Conservation (phyloP, 2,113 vertebrate genomes). For the Sceloporus undulatus region DNA sequence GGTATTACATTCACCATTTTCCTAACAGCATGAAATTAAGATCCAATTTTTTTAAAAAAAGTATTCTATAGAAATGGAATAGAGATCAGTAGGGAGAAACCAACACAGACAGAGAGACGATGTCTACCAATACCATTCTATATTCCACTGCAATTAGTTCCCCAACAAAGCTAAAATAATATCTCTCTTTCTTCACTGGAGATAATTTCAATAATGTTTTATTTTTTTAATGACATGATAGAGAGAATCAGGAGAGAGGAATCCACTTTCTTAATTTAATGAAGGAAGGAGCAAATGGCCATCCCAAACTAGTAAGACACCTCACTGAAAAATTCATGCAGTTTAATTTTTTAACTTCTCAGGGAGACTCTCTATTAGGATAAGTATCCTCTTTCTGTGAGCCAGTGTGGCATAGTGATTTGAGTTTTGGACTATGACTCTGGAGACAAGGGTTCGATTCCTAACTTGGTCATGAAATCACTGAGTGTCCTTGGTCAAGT, state of each 20-base stretch:
- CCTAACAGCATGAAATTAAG: slow-evolving; percentile 31
- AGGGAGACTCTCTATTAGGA: slow-evolving; percentile 7
- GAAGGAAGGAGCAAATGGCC: slow-evolving; percentile 26
- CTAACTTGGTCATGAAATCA: too few species aligned
- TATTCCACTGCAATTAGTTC: slow-evolving; percentile 13
- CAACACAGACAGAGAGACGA: slow-evolving; percentile 22
- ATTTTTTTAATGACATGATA: slow-evolving; percentile 53
- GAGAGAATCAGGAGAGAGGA: slow-evolving; percentile 33
- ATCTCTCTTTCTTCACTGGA: slow-evolving; percentile 41
- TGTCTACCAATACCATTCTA: neutral
- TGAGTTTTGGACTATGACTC: too few species aligned
- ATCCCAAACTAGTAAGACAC: slow-evolving; percentile 16
- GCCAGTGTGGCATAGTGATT: too few species aligned
- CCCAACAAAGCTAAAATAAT: slow-evolving; percentile 5
- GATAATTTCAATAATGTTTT: slow-evolving; percentile 56
- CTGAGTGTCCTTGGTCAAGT: too few species aligned
- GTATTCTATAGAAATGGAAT: slow-evolving; percentile 38
- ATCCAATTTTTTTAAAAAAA: slow-evolving; percentile 17
- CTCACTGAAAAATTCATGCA: slow-evolving; percentile 30
- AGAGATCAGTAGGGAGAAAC: slow-evolving; percentile 47
- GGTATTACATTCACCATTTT: slow-evolving; percentile 29
- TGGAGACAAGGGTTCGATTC: too few species aligned
- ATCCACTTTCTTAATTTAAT: slow-evolving; percentile 55
- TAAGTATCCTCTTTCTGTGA: too few species aligned
- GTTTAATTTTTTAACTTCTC: slow-evolving; percentile 37